Base-by-base conservation (phyloP, 2,797 vertebrate species). In the Erpetoichthys calabaricus region DNA sequence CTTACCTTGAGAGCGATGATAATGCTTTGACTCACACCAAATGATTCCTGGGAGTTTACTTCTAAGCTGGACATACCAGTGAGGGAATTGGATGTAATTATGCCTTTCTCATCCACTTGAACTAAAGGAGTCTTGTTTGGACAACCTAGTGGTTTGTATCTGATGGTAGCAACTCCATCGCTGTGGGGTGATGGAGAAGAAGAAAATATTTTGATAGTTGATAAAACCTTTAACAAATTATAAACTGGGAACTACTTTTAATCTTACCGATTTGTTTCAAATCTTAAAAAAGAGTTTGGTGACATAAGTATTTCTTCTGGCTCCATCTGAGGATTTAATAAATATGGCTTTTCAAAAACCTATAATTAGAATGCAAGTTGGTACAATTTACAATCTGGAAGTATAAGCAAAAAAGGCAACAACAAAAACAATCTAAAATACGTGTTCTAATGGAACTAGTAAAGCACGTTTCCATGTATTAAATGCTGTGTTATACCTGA, bases 21-120 rank as follows among this genome's bases (percentile, higher is more conserved):
- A 67, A 91, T 64, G 9, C 89, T 95, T 67, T 97, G 94, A 80
- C 95, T 98, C 79, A 93, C 82, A 59, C 94, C 93, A 54, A 95
- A 94, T 25, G 77, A 62, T 67, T 98, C 95, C 42, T 90, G 90
- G 0, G 90, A 90, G 60, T 80, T 87, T 62, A 97, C 75, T 74
- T 92, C 84, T 4, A 98, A 68, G 0, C 81, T 87, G 42, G 91
- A 86, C 0, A 68, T 74, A 52, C 95, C 94, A 0, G 89, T 83
- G 45, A 81, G 69, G 3, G 91, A 83, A 1, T 89, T 84, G 0
- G 94, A 90, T 0, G 60, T 75, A 46, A 99, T 84, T 53, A 86
- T 69, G 57, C 94, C 94, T 60, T 86, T 89, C 53, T 89, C 82
- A 44, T 94, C 89, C 0, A 94, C 71, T 52, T 85, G 84, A 51